phyloP scores from a whole-genome alignment of 23 tunicate species.

The Styela clava region DNA sequence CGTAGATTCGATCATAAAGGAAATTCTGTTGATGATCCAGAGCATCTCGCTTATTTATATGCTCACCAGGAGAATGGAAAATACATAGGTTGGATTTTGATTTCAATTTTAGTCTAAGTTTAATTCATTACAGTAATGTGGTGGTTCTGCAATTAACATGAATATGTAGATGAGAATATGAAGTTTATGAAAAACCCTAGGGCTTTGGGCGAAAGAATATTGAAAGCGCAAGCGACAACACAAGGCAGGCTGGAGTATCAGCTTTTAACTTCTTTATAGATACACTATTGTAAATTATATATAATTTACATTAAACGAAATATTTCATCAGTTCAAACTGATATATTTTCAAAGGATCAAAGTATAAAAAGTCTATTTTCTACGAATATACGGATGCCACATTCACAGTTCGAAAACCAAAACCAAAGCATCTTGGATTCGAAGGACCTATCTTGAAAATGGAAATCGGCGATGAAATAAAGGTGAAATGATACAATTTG shows the following conservation, averaged over 20 bases:
- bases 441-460: slow-evolving; percentile 47
- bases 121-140: too few species aligned
- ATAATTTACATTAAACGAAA: background rate
- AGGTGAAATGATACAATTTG: too few species aligned
- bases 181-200: too few species aligned
- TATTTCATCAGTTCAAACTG: too few species aligned
- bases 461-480: slow-evolving; percentile 42
- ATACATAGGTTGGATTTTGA: background rate
- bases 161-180: too few species aligned
- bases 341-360: slow-evolving; percentile 12
- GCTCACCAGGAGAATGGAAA: background rate
- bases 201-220: too few species aligned
- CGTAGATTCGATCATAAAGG: slow-evolving; percentile 11
- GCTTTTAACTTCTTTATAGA: too few species aligned
- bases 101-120: background rate
- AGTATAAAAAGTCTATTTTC: slow-evolving; percentile 38
- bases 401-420: slow-evolving; percentile 27
- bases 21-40: background rate
- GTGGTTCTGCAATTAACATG: too few species aligned
- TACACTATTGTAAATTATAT: background rate
- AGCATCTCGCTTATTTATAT: background rate
- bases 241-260: too few species aligned
- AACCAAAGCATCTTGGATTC: slow-evolving; percentile 40
- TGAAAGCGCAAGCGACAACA: too few species aligned
- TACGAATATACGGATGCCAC: slow-evolving; percentile 43